These are phyloP conservation scores for Cyphomyrmex costatus DNA, from an alignment of 1,140 invertebrate species.

Conservation along the genomic window DNA sequence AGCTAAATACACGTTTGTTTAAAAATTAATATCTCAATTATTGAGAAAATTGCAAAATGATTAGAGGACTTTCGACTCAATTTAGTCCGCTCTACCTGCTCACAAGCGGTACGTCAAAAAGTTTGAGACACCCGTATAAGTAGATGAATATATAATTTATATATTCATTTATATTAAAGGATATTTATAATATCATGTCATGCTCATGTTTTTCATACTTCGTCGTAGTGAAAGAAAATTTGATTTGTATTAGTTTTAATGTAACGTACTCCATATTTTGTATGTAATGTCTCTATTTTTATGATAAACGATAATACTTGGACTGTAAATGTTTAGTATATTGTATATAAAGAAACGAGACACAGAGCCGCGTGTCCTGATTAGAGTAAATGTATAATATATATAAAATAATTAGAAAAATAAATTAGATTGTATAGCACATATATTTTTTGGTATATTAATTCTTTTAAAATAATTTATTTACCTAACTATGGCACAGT, in stretches of 20 bases:
- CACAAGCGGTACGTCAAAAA: too few species aligned
- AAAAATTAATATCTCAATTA: too few species aligned
- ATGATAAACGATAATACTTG: constrained; percentile 6
- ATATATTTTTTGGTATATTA: neutral
- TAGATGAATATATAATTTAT: neutral
- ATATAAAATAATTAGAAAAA: constrained; percentile 21
- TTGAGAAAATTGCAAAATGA: too few species aligned
- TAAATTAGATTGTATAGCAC: neutral
- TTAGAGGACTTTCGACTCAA: too few species aligned
- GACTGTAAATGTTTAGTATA: neutral
- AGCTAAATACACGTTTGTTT: too few species aligned
- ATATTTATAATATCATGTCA: constrained; percentile 17
- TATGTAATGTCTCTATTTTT: constrained; percentile 20
- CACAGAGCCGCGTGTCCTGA: too few species aligned
- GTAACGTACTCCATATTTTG: neutral
- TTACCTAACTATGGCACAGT: neutral
- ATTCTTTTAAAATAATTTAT: neutral
- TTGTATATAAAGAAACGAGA: neutral
- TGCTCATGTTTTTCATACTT: constrained; percentile 17
- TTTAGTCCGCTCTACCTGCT: too few species aligned
- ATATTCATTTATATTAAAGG: constrained; percentile 19
- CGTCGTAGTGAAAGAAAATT: constrained; percentile 1
- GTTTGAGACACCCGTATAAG: neutral
- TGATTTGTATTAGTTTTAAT: constrained; percentile 12
- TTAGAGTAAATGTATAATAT: constrained; percentile 18